Evolutionary conservation across 2,888 invertebrate species (phyloP).

Genomic region (Spisula subtruncata): DNA sequence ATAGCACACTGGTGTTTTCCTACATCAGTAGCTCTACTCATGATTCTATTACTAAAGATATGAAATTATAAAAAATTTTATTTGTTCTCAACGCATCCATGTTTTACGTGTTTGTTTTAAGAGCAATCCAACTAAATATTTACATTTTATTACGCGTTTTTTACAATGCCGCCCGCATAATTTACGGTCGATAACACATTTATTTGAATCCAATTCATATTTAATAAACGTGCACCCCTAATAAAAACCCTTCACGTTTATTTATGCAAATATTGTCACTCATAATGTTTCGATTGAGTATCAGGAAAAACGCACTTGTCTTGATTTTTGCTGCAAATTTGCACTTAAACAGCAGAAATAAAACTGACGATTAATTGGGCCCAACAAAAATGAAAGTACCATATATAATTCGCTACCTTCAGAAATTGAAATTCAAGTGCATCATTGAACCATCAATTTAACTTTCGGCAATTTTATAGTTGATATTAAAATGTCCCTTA

Average conservation of each 20-base stretch:
- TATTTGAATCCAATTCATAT: slow-evolving; percentile 12
- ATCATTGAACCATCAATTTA: slow-evolving; percentile 1
- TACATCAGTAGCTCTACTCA: too few relatives aligned
- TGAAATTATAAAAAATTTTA: not conserved
- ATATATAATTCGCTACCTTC: slow-evolving; percentile 19
- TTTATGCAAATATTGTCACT: not conserved
- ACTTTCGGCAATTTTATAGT: slow-evolving; percentile 59
- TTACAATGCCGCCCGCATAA: not conserved
- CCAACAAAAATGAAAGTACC: not conserved
- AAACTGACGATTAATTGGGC: not conserved
- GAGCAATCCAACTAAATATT: not conserved
- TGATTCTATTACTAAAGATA: too few relatives aligned
- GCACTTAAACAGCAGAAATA: not conserved
- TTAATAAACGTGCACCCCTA: not conserved
- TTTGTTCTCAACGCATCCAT: not conserved
- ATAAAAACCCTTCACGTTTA: not conserved
- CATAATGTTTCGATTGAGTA: slow-evolving; percentile 2
- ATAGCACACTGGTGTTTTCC: too few relatives aligned
- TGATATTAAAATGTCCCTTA: slow-evolving; percentile 67
- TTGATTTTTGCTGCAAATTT: not conserved
- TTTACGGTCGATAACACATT: not conserved
- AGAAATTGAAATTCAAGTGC: slow-evolving; percentile 10
- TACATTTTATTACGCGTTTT: not conserved
- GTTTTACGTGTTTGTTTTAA: not conserved
- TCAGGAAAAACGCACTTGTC: not conserved